Base-by-base conservation (phyloP, 2,888 invertebrate species). In the Ferdinandea cuprea region DNA sequence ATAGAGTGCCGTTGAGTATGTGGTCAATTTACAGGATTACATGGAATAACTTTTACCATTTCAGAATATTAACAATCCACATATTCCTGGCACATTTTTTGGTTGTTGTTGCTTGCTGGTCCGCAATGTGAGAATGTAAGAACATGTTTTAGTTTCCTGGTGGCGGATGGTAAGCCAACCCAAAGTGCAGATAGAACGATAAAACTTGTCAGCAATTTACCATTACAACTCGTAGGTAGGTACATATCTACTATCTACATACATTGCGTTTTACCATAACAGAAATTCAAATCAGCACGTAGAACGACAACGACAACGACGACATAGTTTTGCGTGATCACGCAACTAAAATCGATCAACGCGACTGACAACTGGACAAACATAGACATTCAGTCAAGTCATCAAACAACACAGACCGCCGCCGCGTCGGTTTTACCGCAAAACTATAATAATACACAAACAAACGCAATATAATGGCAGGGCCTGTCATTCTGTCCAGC, bases 251-350 rank as follows among this genome's bases (percentile, higher is more conserved):
- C n/a, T n/a, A n/a, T n/a, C n/a, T n/a, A n/a, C n/a, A n/a, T n/a
- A n/a, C n/a, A n/a, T n/a, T n/a, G n/a, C n/a, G n/a, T n/a, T n/a
- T n/a, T n/a, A n/a, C n/a, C 11, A 28, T 15, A 9, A 35, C n/a
- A 50, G 35, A 63, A 50, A 80, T 80, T 74, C 63, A 74, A 71
- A 80, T 80, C 44, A 74, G 69, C 74, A 74, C 74, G 68, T 58
- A 77, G 9, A 4, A 56, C 76, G 68, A 58, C 73, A 65, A 69
- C 65, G 69, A 77, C 7, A 4, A 56, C 76, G 68, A 58, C 73
- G 69, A 69, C 65, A 76, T 74, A 76, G 69, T 74, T 71, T 80
- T 80, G 80, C 81, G 71, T 81, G 77, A 81, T 65, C 77, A 81
- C 77, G 81, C 71, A 81, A 77, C 65, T 50, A 48, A 65, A 81